phyloP scores from a whole-genome alignment of 2,797 vertebrate species.

The Garrulus glandarius region DNA sequence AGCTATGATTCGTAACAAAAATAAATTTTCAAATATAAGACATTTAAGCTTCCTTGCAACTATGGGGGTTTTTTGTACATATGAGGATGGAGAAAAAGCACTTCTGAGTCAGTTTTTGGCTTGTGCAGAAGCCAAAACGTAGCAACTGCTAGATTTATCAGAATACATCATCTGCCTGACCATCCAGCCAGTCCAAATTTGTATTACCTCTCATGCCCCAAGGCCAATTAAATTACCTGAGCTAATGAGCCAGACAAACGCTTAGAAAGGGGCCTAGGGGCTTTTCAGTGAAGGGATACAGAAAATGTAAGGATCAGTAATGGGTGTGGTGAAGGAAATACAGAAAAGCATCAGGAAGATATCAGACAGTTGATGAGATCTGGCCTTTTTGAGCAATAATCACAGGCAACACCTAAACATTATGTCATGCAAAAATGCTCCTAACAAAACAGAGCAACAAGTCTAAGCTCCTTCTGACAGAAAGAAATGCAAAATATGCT shows the following conservation, averaged over 20 bases:
- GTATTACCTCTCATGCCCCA: not conserved
- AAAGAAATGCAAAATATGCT: not conserved
- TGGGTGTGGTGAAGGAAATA: not conserved
- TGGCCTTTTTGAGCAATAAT: not conserved
- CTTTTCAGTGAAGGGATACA: not conserved
- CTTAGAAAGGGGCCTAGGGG: not conserved
- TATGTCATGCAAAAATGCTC: not conserved
- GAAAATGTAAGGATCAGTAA: not conserved
- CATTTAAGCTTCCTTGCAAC: not conserved
- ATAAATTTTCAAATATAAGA: not conserved
- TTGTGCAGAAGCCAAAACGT: not conserved
- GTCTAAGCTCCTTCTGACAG: not conserved
- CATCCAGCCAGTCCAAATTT: not conserved
- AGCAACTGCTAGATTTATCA: not conserved
- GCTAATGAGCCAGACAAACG: not conserved
- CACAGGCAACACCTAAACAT: not conserved
- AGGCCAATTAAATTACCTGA: not conserved
- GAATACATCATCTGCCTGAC: not conserved
- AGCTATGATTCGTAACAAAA: not conserved
- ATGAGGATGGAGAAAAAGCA: not conserved
- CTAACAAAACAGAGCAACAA: not conserved
- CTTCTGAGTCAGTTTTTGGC: not conserved
- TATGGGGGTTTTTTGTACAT: not conserved
- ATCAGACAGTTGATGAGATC: not conserved
- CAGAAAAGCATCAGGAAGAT: not conserved